Percentiles rank a stretch among this genome's conserved stretches.
Conservation (phyloP, 2,113 vertebrate genomes). For the Hippoglossus stenolepis region DNA sequence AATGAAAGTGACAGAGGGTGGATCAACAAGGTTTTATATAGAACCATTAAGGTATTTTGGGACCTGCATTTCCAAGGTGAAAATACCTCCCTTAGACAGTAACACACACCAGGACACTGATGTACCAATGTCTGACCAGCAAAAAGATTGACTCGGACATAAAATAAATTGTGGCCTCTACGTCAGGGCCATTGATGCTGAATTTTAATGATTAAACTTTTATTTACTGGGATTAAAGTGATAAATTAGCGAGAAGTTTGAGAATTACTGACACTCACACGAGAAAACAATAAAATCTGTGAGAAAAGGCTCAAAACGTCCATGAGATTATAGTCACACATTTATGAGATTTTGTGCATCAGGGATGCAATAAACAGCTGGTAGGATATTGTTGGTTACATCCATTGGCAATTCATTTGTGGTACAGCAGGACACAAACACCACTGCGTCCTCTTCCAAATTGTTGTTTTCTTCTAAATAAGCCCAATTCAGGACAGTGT, state of each 20-base stretch:
- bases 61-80: slow-evolving; percentile 49
- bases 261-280: background rate
- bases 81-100: slow-evolving; percentile 32
- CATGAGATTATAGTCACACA: background rate
- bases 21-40: slow-evolving; percentile 67
- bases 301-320: background rate
- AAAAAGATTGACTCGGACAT: background rate
- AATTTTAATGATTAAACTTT: no score
- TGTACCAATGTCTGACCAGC: background rate
- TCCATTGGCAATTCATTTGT: background rate
- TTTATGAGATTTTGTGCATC: background rate
- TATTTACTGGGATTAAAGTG: no score
- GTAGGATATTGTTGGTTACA: background rate
- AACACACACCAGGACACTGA: slow-evolving; percentile 8
- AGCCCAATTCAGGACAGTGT: background rate
- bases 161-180: no score
- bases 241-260: background rate
- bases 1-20: slow-evolving; percentile 47
- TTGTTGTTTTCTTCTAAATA: background rate
- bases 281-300: no score
- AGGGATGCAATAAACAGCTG: background rate
- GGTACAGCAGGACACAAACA: background rate
- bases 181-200: no score
- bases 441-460: background rate
- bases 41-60: slow-evolving; percentile 51